phyloP scores from a whole-genome alignment of 2,888 invertebrate species.

The Drosophila percnosoma region DNA sequence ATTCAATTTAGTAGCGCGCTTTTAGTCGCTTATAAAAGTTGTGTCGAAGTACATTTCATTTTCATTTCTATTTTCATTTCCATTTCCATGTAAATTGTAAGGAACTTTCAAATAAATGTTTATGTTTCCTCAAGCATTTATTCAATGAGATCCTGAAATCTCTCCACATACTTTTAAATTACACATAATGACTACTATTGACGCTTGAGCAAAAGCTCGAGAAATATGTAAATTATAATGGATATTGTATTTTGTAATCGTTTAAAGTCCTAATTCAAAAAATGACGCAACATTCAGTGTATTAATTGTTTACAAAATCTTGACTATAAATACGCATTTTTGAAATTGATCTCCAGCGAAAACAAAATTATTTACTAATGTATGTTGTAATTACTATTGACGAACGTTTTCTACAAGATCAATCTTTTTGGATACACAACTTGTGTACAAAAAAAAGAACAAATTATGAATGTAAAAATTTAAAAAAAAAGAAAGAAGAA shows the following conservation, averaged over 20 bases:
- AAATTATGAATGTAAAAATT: not conserved
- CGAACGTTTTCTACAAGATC: slow-evolving; percentile 35
- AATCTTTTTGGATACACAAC: slow-evolving; percentile 4
- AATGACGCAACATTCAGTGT: slow-evolving; percentile 37
- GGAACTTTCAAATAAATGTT: slow-evolving; percentile 53
- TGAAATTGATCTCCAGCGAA: slow-evolving; percentile 43
- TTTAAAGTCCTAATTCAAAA: slow-evolving; percentile 9
- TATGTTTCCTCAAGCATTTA: slow-evolving; percentile 32
- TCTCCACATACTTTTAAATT: slow-evolving; percentile 1
- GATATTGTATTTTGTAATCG: slow-evolving; percentile 19
- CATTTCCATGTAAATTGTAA: slow-evolving; percentile 35
- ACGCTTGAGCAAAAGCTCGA: slow-evolving; percentile 44
- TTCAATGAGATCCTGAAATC: slow-evolving; percentile 12
- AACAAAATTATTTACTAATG: slow-evolving; percentile 31
- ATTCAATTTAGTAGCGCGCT: slow-evolving; percentile 27
- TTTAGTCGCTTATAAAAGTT: slow-evolving; percentile 28
- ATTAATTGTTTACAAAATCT: slow-evolving; percentile 36
- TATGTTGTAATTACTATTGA: slow-evolving; percentile 41
- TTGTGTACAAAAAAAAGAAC: not conserved
- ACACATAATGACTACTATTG: slow-evolving; percentile 17
- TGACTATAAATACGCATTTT: slow-evolving; percentile 31
- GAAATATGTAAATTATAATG: slow-evolving; percentile 5
- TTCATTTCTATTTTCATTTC: not conserved
- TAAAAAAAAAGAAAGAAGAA: not conserved
- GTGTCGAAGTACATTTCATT: slow-evolving; percentile 17